A percentile compares a stretch with the other conserved stretches of the same genome.
Evolutionary conservation across 2,113 vertebrate species (phyloP).

Genomic region (Zosterops japonicus): DNA sequence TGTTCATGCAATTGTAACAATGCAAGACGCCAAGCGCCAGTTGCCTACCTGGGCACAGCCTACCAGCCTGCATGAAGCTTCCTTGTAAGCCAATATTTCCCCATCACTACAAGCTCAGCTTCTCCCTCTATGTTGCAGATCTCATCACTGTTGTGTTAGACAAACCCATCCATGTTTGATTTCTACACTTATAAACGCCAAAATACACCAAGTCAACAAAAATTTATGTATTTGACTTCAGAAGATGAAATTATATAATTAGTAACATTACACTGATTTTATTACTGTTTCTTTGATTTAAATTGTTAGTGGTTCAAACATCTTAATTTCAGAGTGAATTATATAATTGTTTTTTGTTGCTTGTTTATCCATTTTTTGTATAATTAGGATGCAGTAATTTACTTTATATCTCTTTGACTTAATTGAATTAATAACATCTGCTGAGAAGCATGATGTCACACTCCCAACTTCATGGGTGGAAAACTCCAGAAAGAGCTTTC

Average conservation of each 20-base stretch:
- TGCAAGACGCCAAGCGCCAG: neutral
- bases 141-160: neutral
- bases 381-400: conserved; percentile 69
- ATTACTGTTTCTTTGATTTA: conserved; percentile 59
- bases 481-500: conserved; percentile 13
- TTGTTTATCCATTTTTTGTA: conserved; percentile 62
- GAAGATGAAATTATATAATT: conserved; percentile 52
- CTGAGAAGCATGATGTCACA: conserved; percentile 34
- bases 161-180: neutral
- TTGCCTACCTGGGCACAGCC: neutral
- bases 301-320: conserved; percentile 54
- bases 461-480: conserved; percentile 9
- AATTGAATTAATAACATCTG: conserved; percentile 68
- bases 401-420: conserved; percentile 63
- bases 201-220: conserved; percentile 40
- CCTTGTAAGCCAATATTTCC: neutral
- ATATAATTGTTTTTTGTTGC: conserved; percentile 67
- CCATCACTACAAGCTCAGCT: neutral
- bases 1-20: neutral
- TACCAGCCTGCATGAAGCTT: neutral
- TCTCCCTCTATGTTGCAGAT: neutral
- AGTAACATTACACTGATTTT: conserved; percentile 63
- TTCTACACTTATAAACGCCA: conserved; percentile 18
- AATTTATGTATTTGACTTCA: conserved; percentile 50
- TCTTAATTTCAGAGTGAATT: conserved; percentile 71